phyloP scores from a whole-genome alignment of 2,888 invertebrate species.

The Noctuana brunneofusca region DNA sequence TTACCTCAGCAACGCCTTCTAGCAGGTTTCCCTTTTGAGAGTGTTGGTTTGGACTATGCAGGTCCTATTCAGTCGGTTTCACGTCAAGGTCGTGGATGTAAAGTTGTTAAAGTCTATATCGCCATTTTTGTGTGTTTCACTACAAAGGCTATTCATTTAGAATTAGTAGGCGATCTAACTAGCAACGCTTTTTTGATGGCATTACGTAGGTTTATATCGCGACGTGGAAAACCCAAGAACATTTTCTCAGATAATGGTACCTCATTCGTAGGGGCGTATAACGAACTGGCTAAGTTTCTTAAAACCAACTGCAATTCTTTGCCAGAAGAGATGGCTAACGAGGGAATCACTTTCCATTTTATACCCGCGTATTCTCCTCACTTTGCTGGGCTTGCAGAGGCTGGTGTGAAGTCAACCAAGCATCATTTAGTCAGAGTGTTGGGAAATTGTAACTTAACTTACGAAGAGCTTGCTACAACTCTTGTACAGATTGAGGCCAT shows the following conservation, averaged over 20 bases:
- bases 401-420: not conserved
- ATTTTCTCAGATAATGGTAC: not conserved
- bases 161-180: not conserved
- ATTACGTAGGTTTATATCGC: not conserved
- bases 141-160: not conserved
- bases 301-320: not conserved
- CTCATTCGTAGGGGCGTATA: not conserved
- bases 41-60: no score
- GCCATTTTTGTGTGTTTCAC: conserved; percentile 2
- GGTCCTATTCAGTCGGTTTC: no score
- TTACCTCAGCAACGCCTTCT: no score
- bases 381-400: not conserved
- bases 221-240: not conserved
- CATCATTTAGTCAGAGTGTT: not conserved
- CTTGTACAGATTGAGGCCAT: not conserved
- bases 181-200: not conserved
- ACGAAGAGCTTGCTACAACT: not conserved
- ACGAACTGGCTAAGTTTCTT: not conserved
- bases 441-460: not conserved
- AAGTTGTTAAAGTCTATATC: no score
- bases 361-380: not conserved
- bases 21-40: no score
- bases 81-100: no score
- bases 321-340: not conserved
- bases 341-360: not conserved